A percentile compares a stretch with the other conserved stretches of the same genome.
Evolutionary conservation across 2,113 vertebrate species (phyloP).

Genomic region (Rhabdomys dilectus): DNA sequence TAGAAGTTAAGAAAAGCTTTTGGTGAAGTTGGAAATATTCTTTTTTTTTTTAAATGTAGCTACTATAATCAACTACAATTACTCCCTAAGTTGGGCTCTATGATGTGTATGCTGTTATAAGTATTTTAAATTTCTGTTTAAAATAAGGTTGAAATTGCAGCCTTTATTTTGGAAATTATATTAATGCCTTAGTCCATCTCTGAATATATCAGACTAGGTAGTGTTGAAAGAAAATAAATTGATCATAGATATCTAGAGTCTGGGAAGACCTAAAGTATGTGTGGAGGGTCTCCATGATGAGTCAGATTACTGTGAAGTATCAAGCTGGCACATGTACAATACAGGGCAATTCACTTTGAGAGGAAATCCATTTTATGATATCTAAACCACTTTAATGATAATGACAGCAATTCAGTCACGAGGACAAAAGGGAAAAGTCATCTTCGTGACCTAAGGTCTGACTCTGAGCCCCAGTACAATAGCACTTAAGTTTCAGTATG

Average conservation of each 20-base stretch:
- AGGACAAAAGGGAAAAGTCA: background rate
- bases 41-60: background rate
- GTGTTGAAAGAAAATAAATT: too few species aligned
- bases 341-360: background rate
- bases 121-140: background rate
- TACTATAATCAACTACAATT: background rate
- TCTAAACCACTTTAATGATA: background rate
- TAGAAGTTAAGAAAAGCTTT: background rate
- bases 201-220: background rate
- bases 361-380: background rate
- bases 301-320: background rate
- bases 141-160: background rate
- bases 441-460: background rate
- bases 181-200: background rate
- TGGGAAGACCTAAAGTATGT: background rate
- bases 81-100: background rate
- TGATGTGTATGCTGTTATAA: background rate
- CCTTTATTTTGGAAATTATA: background rate
- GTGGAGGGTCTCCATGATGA: accelerated
- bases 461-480: background rate
- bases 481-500: background rate
- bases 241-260: background rate
- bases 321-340: background rate
- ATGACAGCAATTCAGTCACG: background rate
- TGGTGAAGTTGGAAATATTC: background rate